These are phyloP conservation scores for Orthonyx spaldingii DNA, from an alignment of 2,113 vertebrate species.

Conservation along the genomic window DNA sequence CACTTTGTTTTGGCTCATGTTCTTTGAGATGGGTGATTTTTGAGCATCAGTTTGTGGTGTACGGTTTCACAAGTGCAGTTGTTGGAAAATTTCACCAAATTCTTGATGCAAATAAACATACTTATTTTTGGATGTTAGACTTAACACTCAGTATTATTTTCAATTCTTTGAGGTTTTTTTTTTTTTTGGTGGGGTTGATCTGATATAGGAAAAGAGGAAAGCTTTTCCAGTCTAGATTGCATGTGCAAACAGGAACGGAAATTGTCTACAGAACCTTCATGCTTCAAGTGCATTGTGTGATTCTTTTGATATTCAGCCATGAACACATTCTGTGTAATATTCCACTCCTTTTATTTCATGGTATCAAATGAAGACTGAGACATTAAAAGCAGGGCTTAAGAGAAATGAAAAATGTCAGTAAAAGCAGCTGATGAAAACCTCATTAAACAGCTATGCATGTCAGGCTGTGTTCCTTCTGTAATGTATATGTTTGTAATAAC, in stretches of 20 bases:
- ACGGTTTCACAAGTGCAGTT: background rate
- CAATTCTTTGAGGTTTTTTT: background rate
- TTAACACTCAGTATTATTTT: background rate
- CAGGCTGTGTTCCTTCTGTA: background rate
- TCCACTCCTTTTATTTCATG: background rate
- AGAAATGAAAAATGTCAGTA: slow-evolving; percentile 6
- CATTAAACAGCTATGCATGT: background rate
- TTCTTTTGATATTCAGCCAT: background rate
- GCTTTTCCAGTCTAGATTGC: background rate
- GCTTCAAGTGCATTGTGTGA: background rate
- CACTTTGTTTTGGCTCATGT: background rate
- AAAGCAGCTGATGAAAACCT: slow-evolving; percentile 40
- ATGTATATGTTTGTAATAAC: slow-evolving; percentile 28
- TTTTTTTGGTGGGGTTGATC: background rate
- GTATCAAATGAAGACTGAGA: background rate
- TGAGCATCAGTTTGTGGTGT: background rate
- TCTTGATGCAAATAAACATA: background rate
- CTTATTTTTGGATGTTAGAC: background rate
- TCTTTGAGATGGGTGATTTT: background rate
- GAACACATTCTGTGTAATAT: background rate
- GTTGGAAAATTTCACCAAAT: background rate
- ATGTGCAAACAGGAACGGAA: background rate
- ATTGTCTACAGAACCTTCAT: background rate
- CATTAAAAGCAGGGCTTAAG: background rate
- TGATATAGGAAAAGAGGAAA: background rate